These are phyloP conservation scores for Saguinus midas DNA, from an alignment of 2,113 vertebrate species.

Conservation along the genomic window DNA sequence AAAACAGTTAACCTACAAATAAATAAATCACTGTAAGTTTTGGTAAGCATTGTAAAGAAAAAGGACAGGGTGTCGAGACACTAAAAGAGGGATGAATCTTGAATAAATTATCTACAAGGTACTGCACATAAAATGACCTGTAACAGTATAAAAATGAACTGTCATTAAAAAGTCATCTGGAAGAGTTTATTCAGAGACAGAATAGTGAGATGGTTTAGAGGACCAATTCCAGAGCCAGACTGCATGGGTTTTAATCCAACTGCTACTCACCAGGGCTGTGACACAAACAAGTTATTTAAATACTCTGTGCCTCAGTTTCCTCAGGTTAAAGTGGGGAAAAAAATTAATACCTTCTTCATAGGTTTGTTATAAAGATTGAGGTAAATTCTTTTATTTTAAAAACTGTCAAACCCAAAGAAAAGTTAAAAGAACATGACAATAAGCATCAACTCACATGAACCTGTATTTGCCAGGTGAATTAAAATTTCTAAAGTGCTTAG, in stretches of 20 bases:
- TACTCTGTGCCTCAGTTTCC: background rate
- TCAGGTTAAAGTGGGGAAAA: background rate
- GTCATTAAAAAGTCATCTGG: background rate
- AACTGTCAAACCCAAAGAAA: conserved; percentile 9
- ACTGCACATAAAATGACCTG: background rate
- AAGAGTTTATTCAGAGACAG: background rate
- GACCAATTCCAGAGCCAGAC: background rate
- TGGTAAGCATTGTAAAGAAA: background rate
- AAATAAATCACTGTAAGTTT: background rate
- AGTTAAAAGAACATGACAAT: conserved; percentile 1
- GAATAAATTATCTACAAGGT: background rate
- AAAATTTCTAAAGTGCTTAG: background rate
- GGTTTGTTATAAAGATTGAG: background rate
- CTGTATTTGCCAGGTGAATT: background rate
- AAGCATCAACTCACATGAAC: background rate
- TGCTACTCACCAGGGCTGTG: background rate
- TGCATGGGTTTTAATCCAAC: background rate
- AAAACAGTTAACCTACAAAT: conserved; percentile 23
- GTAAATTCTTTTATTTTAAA: conserved; percentile 31
- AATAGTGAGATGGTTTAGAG: background rate
- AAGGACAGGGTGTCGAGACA: background rate
- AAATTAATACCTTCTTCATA: background rate
- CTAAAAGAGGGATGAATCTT: background rate
- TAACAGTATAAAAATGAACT: background rate
- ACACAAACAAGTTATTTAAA: conserved; percentile 4